Evolutionary conservation across 2,113 vertebrate genomes (phyloP).

Genomic region (Nothobranchius furzeri): DNA sequence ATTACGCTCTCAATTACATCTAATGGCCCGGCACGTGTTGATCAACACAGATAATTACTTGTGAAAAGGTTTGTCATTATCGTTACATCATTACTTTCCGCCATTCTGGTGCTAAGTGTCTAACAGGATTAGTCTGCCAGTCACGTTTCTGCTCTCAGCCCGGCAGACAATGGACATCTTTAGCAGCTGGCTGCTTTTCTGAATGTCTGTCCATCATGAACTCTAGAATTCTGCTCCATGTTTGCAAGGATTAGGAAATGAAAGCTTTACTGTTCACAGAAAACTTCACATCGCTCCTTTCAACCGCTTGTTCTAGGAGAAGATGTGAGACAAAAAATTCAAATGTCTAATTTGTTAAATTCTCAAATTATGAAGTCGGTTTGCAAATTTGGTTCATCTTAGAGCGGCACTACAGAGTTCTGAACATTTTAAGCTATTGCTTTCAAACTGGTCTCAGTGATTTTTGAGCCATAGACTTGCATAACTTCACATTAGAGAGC

Average conservation of each 20-base stretch:
- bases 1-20: slow-evolving; percentile 58
- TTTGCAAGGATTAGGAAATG: slow-evolving; percentile 2
- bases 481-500: no score
- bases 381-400: no score
- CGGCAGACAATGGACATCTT: slow-evolving; percentile 66
- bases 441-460: no score
- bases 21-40: slow-evolving; percentile 60
- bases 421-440: no score
- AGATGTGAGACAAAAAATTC: no score
- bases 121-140: slow-evolving; percentile 73
- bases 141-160: slow-evolving; percentile 70
- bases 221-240: neutral
- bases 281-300: no score
- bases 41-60: slow-evolving; percentile 74
- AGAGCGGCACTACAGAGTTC: no score
- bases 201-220: slow-evolving; percentile 4
- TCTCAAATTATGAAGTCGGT: no score
- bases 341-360: no score
- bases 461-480: no score
- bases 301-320: no score
- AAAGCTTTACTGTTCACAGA: neutral
- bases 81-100: slow-evolving; percentile 69
- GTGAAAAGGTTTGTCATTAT: slow-evolving; percentile 71
- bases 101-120: slow-evolving; percentile 62
- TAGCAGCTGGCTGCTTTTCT: slow-evolving; percentile 34